Percentiles rank a stretch among this genome's conserved stretches.
These are phyloP conservation scores for Lipotes vexillifer DNA, from an alignment of 2,113 vertebrate species.

Conservation along the genomic window DNA sequence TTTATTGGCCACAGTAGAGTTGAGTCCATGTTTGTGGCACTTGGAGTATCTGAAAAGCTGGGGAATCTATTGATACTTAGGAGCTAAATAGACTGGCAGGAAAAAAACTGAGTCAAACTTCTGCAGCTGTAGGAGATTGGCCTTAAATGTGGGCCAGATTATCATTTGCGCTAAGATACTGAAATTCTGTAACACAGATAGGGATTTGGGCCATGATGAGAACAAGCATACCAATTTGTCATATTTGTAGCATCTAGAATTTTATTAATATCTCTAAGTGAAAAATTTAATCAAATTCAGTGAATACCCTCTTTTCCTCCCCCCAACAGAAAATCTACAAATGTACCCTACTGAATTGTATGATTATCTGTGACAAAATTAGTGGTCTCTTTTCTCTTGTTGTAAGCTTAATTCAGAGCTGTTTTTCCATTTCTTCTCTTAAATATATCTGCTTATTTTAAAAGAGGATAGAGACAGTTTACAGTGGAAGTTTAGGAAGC, in stretches of 20 bases:
- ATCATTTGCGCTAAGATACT: background rate
- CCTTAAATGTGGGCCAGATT: background rate
- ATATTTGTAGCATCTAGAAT: background rate
- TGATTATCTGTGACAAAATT: background rate
- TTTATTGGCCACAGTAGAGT: constrained; percentile 46
- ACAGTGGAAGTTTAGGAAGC: background rate
- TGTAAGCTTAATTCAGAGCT: background rate
- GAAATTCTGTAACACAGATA: background rate
- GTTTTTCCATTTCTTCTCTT: constrained; percentile 4
- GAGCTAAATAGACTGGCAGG: background rate
- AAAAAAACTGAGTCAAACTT: background rate
- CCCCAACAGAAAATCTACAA: background rate
- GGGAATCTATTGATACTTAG: background rate
- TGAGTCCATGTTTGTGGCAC: constrained; percentile 18
- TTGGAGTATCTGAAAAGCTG: constrained; percentile 55
- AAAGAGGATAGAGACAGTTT: background rate
- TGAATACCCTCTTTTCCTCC: background rate
- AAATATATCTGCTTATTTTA: background rate
- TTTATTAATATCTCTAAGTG: background rate
- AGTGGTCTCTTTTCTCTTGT: background rate
- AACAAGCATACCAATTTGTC: background rate
- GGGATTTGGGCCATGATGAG: background rate
- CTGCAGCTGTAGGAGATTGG: background rate
- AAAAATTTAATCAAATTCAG: background rate
- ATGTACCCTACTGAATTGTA: background rate